phyloP scores from a whole-genome alignment of 2,888 invertebrate genomes.

The Diabrotica balteata region DNA sequence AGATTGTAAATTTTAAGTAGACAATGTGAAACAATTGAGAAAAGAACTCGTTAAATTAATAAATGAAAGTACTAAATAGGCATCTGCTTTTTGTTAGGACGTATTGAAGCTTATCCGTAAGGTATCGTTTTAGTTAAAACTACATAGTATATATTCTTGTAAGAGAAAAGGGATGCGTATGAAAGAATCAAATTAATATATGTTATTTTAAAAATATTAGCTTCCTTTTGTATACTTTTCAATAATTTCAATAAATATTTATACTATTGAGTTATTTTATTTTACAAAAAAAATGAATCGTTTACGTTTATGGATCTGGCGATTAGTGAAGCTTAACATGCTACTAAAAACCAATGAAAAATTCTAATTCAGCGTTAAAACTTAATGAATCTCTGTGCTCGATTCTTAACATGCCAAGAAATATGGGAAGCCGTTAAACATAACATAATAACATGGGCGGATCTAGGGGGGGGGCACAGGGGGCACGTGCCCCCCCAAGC shows the following conservation, averaged over 20 bases:
- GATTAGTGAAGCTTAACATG: no score
- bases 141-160: constrained; percentile 40
- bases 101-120: constrained; percentile 30
- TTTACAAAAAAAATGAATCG: no score
- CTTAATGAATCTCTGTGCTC: no score
- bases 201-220: constrained; percentile 24
- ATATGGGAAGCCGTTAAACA: no score
- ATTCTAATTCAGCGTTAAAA: no score
- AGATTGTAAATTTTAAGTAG: constrained; percentile 28
- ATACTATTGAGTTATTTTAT: constrained; percentile 12
- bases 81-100: constrained; percentile 33
- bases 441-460: no score
- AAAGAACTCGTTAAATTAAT: constrained; percentile 17
- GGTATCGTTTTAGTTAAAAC: constrained; percentile 33
- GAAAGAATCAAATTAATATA: constrained; percentile 20
- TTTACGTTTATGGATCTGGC: no score
- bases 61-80: constrained; percentile 28
- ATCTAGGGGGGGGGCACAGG: no score
- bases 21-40: constrained; percentile 24
- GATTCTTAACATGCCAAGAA: no score
- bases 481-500: no score
- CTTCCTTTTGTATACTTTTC: constrained; percentile 28
- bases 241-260: constrained; percentile 29
- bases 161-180: constrained; percentile 27
- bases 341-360: no score